Evolutionary conservation across 2,113 vertebrate species (phyloP), one percentile per base, ranked within the genome.

Genomic region (Trogon melanurus): DNA sequence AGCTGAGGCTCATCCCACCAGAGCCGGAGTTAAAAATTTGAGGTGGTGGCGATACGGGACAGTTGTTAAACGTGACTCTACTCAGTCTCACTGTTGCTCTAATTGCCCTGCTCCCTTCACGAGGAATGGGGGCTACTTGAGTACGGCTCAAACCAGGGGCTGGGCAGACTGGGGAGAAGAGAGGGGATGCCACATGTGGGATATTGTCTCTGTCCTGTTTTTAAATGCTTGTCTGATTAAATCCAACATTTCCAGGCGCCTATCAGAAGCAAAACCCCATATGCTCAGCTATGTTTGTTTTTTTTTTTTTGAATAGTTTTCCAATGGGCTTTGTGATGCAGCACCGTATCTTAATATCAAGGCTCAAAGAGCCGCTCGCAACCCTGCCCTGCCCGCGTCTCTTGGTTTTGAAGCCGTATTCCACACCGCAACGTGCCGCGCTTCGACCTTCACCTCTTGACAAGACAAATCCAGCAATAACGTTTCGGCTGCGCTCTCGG

Each of bases 401-500:
- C 22, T 15, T 6, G 9, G 6, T 32, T 66, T 23, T 47, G 29
- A 47, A 66, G 44, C 29, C 41, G 29, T 66, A 7, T 30, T 30
- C 45, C 19, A 15, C 19, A 66, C 29, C 11, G 20, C 58, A 13
- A 48, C n/a, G 36, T 5, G 6, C 18, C 32, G 5, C 0, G 15
- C 65, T 61, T 72, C 1, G 2, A 38, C 0, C 1, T 6, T 66
- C 13, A 25, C 14, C 1, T 0, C 34, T 26, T 48, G 25, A 41
- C 0, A 2, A 61, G 61, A 38, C 30, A 38, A 56, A 67, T 11
- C 20, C 11, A 19, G 36, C 0, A 0, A 25, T 10, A 38, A 19
- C 53, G 44, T 57, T 23, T 22, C 0, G 1, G 15, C 0, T 4
- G 41, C 2, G 2, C 11, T 29, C 16, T 25, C 1, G 1, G 65